These are phyloP conservation scores for Galbula dea DNA, from an alignment of 2,113 vertebrate species.

Conservation along the genomic window DNA sequence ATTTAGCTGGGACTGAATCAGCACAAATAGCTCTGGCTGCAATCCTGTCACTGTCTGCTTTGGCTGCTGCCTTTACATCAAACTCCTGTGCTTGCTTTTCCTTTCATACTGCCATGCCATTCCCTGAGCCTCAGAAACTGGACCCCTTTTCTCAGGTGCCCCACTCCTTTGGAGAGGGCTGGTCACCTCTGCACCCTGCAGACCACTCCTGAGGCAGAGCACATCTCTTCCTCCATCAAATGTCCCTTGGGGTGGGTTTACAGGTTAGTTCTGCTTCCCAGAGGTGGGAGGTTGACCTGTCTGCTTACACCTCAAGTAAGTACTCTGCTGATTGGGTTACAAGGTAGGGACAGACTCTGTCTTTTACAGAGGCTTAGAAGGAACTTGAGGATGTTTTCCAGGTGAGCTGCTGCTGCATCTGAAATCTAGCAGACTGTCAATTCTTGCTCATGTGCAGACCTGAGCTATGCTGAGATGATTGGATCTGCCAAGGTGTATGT, in stretches of 20 bases:
- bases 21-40: neutral
- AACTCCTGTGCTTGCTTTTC: neutral
- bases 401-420: neutral
- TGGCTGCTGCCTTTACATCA: neutral
- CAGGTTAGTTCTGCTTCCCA: neutral
- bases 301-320: neutral
- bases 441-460: accelerated
- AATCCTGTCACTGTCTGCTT: neutral
- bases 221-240: neutral
- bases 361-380: neutral
- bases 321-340: neutral
- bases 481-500: neutral
- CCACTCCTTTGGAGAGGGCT: neutral
- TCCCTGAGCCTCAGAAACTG: neutral
- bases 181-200: neutral
- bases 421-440: neutral
- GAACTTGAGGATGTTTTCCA: neutral
- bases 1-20: neutral
- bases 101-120: neutral
- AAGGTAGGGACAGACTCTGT: neutral
- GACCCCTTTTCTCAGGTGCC: accelerated
- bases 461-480: neutral
- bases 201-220: neutral
- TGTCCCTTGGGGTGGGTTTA: neutral
- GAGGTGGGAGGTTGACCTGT: neutral